phyloP scores from a whole-genome alignment of 2,797 vertebrate genomes.

The Apogon talboti region DNA sequence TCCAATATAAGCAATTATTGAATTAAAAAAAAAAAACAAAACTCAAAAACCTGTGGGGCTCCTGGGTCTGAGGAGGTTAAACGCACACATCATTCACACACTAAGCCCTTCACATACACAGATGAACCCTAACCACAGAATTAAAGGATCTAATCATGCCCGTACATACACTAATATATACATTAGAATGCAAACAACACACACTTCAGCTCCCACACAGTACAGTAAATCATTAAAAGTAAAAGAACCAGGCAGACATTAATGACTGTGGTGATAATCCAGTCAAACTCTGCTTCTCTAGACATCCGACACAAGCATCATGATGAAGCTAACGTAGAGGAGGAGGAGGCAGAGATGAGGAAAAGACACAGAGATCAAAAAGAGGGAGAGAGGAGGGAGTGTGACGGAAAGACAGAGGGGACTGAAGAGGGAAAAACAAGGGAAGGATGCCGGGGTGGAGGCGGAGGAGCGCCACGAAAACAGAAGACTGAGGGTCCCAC shows the following conservation, averaged over 20 bases:
- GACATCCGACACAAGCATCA: neutral
- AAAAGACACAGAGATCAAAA: no score
- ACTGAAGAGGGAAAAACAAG: slow-evolving; percentile 6
- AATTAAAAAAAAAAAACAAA: no score
- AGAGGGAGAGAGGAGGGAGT: no score
- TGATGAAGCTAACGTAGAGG: no score
- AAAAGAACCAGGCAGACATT: neutral
- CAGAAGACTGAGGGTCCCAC: slow-evolving; percentile 8
- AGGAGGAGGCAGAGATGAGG: no score
- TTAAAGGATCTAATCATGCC: neutral
- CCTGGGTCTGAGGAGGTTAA: no score
- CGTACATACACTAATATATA: neutral
- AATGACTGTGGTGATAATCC: slow-evolving; percentile 42
- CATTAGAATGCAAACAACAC: neutral
- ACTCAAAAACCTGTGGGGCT: no score
- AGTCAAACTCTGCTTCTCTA: slow-evolving; percentile 12
- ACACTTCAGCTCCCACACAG: neutral
- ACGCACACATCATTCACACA: slow-evolving; percentile 16
- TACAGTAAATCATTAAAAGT: neutral
- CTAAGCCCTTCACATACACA: slow-evolving; percentile 17
- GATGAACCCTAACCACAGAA: neutral
- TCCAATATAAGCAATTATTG: no score
- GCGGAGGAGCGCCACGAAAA: slow-evolving; percentile 2
- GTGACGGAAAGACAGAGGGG: neutral
- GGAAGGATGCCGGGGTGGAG: neutral